Conservation (phyloP, 2,888 invertebrate species). For the Scaptodrosophila latifasciaeformis region DNA sequence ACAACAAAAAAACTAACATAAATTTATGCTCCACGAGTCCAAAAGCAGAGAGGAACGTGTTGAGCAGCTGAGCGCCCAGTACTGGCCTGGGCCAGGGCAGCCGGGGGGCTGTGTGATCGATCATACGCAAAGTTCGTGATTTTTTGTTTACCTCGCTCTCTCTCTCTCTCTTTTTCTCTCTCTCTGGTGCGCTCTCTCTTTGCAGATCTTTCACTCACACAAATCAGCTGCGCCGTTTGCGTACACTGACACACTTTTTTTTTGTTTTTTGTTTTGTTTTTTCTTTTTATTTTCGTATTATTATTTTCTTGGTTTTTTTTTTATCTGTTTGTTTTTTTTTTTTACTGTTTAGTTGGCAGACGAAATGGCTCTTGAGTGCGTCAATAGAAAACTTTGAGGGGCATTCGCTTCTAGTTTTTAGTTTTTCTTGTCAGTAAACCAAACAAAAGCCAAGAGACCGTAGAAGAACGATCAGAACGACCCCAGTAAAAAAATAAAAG, state of each 20-base stretch:
- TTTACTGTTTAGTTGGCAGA: conserved; percentile 33
- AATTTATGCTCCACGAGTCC: conserved; percentile 47
- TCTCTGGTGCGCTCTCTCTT: conserved; percentile 1
- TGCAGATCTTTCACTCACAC: conserved; percentile 6
- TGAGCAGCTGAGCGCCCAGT: conserved; percentile 47
- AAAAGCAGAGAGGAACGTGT: too few relatives aligned
- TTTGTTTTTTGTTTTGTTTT: not conserved
- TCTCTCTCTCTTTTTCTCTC: conserved; percentile 6
- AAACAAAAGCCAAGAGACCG: not conserved
- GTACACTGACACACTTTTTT: conserved; percentile 64
- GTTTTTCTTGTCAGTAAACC: conserved; percentile 13
- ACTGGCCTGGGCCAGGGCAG: conserved; percentile 16
- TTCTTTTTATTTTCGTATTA: not conserved
- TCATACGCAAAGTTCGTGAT: conserved; percentile 59
- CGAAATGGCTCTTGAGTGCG: conserved; percentile 52
- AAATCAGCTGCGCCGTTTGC: conserved; percentile 67
- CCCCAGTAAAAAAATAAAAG: conserved; percentile 4
- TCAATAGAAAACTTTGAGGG: not conserved
- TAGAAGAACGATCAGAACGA: not conserved
- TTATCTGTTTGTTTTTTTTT: conserved; percentile 39
- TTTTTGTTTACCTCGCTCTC: conserved; percentile 51
- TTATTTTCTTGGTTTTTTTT: conserved; percentile 9
- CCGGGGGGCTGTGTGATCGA: conserved; percentile 23
- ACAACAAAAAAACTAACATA: conserved; percentile 14
- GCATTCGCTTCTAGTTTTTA: conserved; percentile 27